Evolutionary conservation across 2,888 invertebrate species (phyloP).

Genomic region (Agrotis ipsilon): DNA sequence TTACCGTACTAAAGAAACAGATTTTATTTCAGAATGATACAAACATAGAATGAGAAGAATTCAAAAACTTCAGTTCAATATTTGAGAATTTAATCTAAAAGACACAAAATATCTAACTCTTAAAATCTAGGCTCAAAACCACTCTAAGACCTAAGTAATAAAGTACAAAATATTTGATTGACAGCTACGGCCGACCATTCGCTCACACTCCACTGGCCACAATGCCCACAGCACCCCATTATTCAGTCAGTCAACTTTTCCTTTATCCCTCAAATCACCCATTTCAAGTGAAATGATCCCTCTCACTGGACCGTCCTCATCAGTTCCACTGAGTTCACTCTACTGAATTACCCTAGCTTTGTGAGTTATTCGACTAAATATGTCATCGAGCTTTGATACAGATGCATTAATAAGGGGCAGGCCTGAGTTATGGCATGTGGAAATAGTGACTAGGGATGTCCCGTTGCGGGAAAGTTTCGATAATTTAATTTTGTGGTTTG

Average conservation of each 20-base stretch:
- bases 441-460: slow-evolving; percentile 68
- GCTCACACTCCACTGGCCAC: not conserved
- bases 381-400: slow-evolving; percentile 84
- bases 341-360: slow-evolving; percentile 56
- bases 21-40: not conserved
- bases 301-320: slow-evolving; percentile 42
- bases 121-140: not conserved
- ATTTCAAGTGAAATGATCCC: slow-evolving; percentile 41
- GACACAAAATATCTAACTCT: too few relatives aligned
- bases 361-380: slow-evolving; percentile 81
- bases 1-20: too few relatives aligned
- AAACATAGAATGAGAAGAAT: not conserved
- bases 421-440: slow-evolving; percentile 74
- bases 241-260: slow-evolving; percentile 52
- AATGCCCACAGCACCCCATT: slow-evolving; percentile 18
- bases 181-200: slow-evolving; percentile 23
- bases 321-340: slow-evolving; percentile 30
- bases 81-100: not conserved
- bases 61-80: not conserved
- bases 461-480: slow-evolving; percentile 6
- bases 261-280: slow-evolving; percentile 50
- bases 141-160: not conserved
- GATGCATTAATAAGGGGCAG: slow-evolving; percentile 77
- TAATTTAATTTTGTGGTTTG: slow-evolving; percentile 1
- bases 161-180: slow-evolving; percentile 4